These are phyloP conservation scores for Potorous gilbertii DNA, from an alignment of 2,797 vertebrate genomes.

Conservation along the genomic window DNA sequence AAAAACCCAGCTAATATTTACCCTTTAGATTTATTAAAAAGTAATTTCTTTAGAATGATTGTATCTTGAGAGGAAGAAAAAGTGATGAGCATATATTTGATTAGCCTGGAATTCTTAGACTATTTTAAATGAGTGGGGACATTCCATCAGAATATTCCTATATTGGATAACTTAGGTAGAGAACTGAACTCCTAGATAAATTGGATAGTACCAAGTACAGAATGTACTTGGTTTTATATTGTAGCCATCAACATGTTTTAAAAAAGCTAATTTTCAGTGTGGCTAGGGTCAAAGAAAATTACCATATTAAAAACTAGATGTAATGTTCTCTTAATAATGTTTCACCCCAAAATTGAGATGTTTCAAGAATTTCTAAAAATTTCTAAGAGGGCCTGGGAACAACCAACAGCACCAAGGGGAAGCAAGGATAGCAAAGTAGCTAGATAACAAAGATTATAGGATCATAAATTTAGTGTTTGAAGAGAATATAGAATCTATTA, in stretches of 20 bases:
- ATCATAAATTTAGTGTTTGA: not conserved
- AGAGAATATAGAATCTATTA: not conserved
- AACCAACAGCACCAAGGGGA: not conserved
- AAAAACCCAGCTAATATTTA: not conserved
- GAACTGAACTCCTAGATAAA: constrained; percentile 12
- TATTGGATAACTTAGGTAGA: not conserved
- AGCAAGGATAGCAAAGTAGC: not conserved
- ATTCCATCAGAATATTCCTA: not conserved
- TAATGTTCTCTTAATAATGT: constrained; percentile 2
- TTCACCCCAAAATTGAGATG: not conserved
- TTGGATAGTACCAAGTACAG: not conserved
- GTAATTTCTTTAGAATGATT: not conserved
- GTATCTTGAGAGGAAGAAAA: not conserved
- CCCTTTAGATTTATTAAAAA: not conserved
- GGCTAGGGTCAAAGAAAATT: not conserved
- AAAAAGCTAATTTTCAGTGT: constrained; percentile 9
- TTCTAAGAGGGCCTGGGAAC: not conserved
- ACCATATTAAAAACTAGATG: not conserved
- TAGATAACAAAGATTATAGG: not conserved
- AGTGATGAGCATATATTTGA: not conserved
- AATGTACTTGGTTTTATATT: not conserved
- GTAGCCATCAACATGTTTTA: not conserved
- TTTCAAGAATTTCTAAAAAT: not conserved
- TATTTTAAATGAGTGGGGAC: not conserved
- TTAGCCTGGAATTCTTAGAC: not conserved